A percentile compares a stretch with the other conserved stretches of the same genome.
Evolutionary conservation across 2,797 vertebrate species (phyloP).

Genomic region (Eidolon dupreanum): DNA sequence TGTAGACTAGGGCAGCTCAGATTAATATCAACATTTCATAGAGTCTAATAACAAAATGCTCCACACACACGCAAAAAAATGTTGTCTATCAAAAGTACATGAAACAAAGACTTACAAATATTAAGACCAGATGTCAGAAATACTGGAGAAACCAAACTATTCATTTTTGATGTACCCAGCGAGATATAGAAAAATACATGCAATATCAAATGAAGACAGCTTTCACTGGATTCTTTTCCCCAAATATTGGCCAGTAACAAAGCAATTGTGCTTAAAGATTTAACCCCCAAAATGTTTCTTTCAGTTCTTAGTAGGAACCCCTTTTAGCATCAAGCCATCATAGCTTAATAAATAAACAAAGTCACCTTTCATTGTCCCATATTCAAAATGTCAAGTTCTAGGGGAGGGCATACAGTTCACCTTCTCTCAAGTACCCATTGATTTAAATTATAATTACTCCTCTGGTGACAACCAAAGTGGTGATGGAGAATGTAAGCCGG

Average conservation of each 20-base stretch:
- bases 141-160: conserved; percentile 79
- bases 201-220: conserved; percentile 65
- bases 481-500: background rate
- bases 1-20: conserved; percentile 79
- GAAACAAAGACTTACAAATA: conserved; percentile 85
- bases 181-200: conserved; percentile 70
- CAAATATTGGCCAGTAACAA: conserved; percentile 71
- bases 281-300: conserved; percentile 54
- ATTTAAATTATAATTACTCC: conserved; percentile 74
- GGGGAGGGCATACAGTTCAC: conserved; percentile 53
- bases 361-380: conserved; percentile 62
- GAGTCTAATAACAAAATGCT: conserved; percentile 86
- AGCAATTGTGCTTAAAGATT: conserved; percentile 69
- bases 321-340: conserved; percentile 69
- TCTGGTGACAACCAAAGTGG: conserved; percentile 38
- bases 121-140: conserved; percentile 88
- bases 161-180: conserved; percentile 67
- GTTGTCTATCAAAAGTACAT: conserved; percentile 85
- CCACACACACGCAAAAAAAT: conserved; percentile 80
- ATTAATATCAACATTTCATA: conserved; percentile 85
- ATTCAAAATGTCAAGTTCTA: conserved; percentile 62
- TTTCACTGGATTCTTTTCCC: conserved; percentile 52
- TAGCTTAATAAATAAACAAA: conserved; percentile 73
- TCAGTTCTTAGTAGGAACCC: conserved; percentile 65
- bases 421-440: conserved; percentile 60